phyloP scores from a whole-genome alignment of 2,113 vertebrate genomes.

The Gnathonemus longibarbis region DNA sequence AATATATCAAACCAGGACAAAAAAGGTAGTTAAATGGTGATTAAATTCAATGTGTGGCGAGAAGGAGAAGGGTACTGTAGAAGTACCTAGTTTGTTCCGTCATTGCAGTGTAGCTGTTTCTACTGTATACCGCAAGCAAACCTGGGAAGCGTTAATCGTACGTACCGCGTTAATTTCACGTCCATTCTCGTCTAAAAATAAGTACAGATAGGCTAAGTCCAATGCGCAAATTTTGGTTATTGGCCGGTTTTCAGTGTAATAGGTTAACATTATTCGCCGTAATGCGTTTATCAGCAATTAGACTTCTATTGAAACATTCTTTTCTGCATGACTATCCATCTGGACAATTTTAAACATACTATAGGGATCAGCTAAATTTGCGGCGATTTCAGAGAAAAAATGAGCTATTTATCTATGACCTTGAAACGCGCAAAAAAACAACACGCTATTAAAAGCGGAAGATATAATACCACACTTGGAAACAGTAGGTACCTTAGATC shows the following conservation, averaged over 20 bases:
- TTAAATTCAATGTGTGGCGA: neutral
- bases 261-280: neutral
- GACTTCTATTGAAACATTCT: neutral
- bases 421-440: neutral
- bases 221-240: neutral
- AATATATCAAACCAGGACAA: neutral
- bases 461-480: neutral
- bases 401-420: neutral
- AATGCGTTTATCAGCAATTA: neutral
- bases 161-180: neutral
- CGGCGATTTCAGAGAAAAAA: neutral
- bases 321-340: neutral
- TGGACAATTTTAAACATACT: neutral
- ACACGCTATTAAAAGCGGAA: neutral
- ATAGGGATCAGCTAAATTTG: neutral
- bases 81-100: neutral
- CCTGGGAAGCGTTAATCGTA: neutral
- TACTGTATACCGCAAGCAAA: neutral
- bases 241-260: neutral
- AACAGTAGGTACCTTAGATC: neutral
- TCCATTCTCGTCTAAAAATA: neutral
- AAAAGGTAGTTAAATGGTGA: neutral
- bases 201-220: neutral
- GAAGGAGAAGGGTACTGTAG: neutral
- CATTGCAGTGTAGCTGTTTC: neutral